Base-by-base conservation (phyloP, 2,888 invertebrate genomes). In the Phyllotreta cruciferae region DNA sequence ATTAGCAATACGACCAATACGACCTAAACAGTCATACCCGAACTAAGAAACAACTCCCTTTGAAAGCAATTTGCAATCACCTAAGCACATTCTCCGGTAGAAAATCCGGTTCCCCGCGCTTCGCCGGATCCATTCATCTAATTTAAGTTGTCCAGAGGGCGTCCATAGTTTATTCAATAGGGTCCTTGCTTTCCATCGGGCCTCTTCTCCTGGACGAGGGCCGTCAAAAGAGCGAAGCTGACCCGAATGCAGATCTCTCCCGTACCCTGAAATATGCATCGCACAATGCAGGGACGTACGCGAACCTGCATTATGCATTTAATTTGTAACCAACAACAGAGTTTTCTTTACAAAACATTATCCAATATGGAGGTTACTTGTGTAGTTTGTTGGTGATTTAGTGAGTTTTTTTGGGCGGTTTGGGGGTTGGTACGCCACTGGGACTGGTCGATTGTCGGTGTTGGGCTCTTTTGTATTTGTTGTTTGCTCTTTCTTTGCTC, bases 221-320 rank as follows among this genome's bases (percentile, higher is more conserved):
- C 24, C 77, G 73, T 79, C 79, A 80, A 79, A 80, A 80, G 79
- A 78, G 77, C 78, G 77, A 73, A 75, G 76, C 73, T 76, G 78
- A 76, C 76, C 77, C 79, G 79, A 80, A 80, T 80, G 79, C 78
- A 78, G 78, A 80, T 79, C 75, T 75, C 74, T 69, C 75, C 74
- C 63, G 63, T 36, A 70, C 73, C 68, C 73, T 78, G 76, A 79
- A 79, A 78, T 79, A 79, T 79, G 79, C 79, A 79, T 73, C 75
- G 72, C 75, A 71, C 66, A 72, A 64, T 44, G 8, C 61, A 61
- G 55, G 9, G 45, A 41, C 55, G 61, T 14, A 24, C 2, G 24
- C 24, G 4, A 24, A 3, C 24, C 1, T 24, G 24, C 24, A 24
- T 24, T 24, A 24, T 24, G 24, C 24, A 24, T 24, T 24, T 24